Base-by-base conservation (phyloP, 2,888 invertebrate species). In the Melangyna quadrimaculata region DNA sequence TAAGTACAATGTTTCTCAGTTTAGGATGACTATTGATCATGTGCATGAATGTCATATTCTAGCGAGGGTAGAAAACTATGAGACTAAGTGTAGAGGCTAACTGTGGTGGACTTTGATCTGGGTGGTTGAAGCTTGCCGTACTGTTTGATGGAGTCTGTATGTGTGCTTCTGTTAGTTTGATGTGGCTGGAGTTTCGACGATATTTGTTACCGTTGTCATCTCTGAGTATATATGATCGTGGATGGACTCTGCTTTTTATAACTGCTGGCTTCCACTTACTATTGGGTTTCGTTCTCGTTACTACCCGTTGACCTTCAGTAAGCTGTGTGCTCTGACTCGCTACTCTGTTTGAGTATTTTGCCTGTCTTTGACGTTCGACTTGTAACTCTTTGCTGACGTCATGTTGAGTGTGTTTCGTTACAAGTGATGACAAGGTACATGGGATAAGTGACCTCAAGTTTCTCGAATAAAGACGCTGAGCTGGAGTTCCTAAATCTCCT, bases 391-490 rank as follows among this genome's bases (percentile, higher is more conserved):
- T 17, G 7, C 57, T 19, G 57, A 35, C 14, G 7, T 32, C 17
- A 10, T 32, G n/a, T 3, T 57, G 57, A 5, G 19, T 4, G 29
- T 55, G 19, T 17, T 40, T 22, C 1, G 67, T 29, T 48, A 59
- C 14, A 4, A 67, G 35, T 27, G 70, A 73, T 5, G 61, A 6
- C 12, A 75, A 32, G 1, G 61, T 59, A 2, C 63, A 24, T 53
- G 71, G 63, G 0, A 63, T 9, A 8, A 32, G 14, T 0, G 77
- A 57, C 8, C 77, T 69, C 17, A 70, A 9, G 17, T 77, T 61
- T 71, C 69, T 73, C 22, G 19, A 24, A 10, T 72, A 78, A 1
- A 72, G 32, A 14, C 65, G 40, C 8, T 71, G 48, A 2, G 78
- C 65, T 35, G 55, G 63, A 6, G 19, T 55, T n/a, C 71, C n/a